Conservation (phyloP, 2,113 vertebrate species). For the Harpagus bidentatus region DNA sequence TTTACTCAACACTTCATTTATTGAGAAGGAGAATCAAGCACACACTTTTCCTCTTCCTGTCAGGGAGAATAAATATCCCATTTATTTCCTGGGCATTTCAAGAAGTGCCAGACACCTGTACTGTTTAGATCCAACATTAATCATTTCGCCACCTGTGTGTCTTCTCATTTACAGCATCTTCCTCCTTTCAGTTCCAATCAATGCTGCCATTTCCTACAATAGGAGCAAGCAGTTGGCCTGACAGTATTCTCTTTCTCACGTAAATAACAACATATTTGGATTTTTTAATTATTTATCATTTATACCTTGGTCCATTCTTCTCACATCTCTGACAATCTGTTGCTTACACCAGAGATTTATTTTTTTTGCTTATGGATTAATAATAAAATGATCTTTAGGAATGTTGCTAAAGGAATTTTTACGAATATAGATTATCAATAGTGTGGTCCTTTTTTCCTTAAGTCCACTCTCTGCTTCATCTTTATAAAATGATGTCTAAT, state of each 20-base stretch:
- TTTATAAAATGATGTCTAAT: neutral
- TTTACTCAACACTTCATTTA: conserved; percentile 62
- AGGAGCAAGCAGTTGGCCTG: neutral
- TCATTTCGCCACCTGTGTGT: conserved; percentile 27
- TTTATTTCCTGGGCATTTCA: conserved; percentile 64
- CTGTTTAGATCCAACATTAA: conserved; percentile 47
- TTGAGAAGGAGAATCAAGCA: conserved; percentile 46
- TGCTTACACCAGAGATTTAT: neutral
- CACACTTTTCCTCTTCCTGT: conserved; percentile 53
- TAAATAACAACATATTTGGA: neutral
- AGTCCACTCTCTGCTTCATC: neutral
- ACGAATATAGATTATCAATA: neutral
- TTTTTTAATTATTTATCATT: neutral
- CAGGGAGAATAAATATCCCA: conserved; percentile 58
- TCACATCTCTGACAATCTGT: neutral
- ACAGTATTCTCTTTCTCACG: neutral
- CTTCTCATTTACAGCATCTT: neutral
- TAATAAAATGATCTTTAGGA: neutral
- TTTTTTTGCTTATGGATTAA: neutral
- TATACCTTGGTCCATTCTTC: neutral
- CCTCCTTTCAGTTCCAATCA: neutral
- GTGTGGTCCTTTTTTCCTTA: neutral
- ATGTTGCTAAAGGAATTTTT: neutral
- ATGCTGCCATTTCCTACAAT: neutral
- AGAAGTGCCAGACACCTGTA: conserved; percentile 55